Percentiles rank a stretch among this genome's conserved stretches.
Conservation (phyloP, 2,797 vertebrate species). For the Acrossocheilus fasciatus region DNA sequence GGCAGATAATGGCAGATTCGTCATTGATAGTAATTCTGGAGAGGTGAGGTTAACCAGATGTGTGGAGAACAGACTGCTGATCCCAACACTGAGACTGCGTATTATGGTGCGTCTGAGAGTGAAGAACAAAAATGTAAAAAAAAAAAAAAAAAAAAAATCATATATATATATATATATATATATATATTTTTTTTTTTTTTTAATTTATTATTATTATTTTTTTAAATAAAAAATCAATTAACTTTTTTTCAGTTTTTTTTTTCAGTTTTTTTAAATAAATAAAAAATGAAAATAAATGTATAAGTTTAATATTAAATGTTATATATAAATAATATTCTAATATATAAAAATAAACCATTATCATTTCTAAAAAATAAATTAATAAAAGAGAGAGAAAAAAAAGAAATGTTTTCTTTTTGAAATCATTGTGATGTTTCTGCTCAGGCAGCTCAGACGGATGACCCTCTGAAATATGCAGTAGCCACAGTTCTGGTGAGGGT, state of each 20-base stretch:
- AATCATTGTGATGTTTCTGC: constrained; percentile 31
- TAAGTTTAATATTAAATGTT: neutral
- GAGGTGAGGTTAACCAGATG: constrained; percentile 70
- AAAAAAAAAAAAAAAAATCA: no score
- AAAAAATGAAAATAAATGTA: neutral
- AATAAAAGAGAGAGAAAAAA: neutral
- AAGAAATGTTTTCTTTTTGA: neutral
- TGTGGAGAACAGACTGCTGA: constrained; percentile 69
- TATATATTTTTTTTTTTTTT: no score
- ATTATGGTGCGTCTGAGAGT: constrained; percentile 75
- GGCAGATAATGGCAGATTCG: constrained; percentile 73
- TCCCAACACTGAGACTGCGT: constrained; percentile 72
- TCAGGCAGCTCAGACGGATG: constrained; percentile 83
- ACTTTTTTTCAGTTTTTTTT: no score
- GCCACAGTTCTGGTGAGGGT: constrained; percentile 78
- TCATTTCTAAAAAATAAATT: neutral
- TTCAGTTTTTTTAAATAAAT: no score
- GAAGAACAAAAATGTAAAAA: neutral
- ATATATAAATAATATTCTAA: neutral
- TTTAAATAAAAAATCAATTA: no score
- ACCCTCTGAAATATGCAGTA: constrained; percentile 83
- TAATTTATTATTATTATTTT: no score
- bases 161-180: no score
- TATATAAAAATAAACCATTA: neutral
- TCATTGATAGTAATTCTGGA: constrained; percentile 75